Evolutionary conservation across 2,888 invertebrate species (phyloP).

Genomic region (Tetranychus piercei): DNA sequence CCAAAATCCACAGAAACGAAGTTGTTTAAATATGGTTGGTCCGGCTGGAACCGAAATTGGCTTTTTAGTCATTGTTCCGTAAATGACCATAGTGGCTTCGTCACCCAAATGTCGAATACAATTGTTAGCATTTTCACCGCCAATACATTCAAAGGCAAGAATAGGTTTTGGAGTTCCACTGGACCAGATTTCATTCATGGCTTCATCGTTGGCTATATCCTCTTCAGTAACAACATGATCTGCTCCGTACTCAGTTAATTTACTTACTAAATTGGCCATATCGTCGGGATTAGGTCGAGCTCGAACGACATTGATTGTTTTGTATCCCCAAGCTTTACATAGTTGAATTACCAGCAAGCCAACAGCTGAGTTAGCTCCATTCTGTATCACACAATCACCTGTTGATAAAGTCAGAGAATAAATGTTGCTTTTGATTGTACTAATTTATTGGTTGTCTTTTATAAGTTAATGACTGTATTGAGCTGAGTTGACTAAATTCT

Average conservation of each 20-base stretch:
- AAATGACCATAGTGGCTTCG: conserved; percentile 66
- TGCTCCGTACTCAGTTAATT: conserved; percentile 57
- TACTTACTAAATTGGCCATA: conserved; percentile 39
- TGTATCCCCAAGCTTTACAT: conserved; percentile 42
- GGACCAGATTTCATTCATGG: conserved; percentile 31
- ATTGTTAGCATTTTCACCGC: conserved; percentile 70
- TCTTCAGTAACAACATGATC: conserved; percentile 65
- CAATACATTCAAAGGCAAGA: conserved; percentile 80
- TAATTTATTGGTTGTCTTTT: not conserved
- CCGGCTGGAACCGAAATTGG: conserved; percentile 64
- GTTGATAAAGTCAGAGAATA: not conserved
- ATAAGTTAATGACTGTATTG: not conserved
- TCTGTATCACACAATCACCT: conserved; percentile 71
- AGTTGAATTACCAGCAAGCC: conserved; percentile 86
- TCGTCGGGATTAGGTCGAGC: conserved; percentile 50
- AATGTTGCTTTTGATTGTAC: not conserved
- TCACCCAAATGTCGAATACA: conserved; percentile 51
- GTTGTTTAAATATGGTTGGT: conserved; percentile 53
- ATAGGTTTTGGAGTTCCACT: conserved; percentile 41
- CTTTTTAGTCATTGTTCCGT: conserved; percentile 80
- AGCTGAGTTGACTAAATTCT: not conserved
- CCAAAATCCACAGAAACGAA: conserved; percentile 67
- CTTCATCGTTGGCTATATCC: conserved; percentile 39
- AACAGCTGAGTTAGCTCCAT: conserved; percentile 85
- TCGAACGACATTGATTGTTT: conserved; percentile 67